Percentiles rank a stretch among this genome's conserved stretches.
These are phyloP conservation scores for Styela clava DNA, from an alignment of 23 tunicate genomes.

Conservation along the genomic window DNA sequence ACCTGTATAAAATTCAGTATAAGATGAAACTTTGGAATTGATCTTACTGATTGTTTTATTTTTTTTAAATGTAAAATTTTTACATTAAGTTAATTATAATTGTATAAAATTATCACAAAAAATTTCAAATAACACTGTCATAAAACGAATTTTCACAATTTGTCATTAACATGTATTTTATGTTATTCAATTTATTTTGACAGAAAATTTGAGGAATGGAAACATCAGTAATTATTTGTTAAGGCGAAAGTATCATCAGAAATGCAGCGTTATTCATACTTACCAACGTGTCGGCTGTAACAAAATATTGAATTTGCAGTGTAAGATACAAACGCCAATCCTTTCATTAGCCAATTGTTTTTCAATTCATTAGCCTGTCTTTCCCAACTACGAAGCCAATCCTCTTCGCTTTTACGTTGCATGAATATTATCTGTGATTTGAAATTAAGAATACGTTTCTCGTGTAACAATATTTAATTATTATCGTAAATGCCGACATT, in stretches of 20 bases:
- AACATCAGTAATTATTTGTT: too few relatives aligned
- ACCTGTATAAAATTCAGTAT: constrained; percentile 1
- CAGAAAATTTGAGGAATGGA: too few relatives aligned
- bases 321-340: neutral
- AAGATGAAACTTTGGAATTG: neutral
- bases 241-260: too few relatives aligned
- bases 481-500: neutral
- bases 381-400: constrained; percentile 18
- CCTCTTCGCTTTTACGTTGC: constrained; percentile 17
- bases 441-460: neutral
- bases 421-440: constrained; percentile 2
- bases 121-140: too few relatives aligned
- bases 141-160: too few relatives aligned
- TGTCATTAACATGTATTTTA: too few relatives aligned
- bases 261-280: too few relatives aligned
- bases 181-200: too few relatives aligned
- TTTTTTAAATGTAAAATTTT: too few relatives aligned
- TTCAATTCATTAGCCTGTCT: neutral
- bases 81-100: neutral
- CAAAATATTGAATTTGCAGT: neutral
- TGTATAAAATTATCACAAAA: neutral
- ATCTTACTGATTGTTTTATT: too few relatives aligned
- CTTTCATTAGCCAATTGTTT: neutral
- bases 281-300: constrained; percentile 3
- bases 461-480: neutral